phyloP scores from a whole-genome alignment of 2,113 vertebrate species.

The Micronycteris hirsuta region DNA sequence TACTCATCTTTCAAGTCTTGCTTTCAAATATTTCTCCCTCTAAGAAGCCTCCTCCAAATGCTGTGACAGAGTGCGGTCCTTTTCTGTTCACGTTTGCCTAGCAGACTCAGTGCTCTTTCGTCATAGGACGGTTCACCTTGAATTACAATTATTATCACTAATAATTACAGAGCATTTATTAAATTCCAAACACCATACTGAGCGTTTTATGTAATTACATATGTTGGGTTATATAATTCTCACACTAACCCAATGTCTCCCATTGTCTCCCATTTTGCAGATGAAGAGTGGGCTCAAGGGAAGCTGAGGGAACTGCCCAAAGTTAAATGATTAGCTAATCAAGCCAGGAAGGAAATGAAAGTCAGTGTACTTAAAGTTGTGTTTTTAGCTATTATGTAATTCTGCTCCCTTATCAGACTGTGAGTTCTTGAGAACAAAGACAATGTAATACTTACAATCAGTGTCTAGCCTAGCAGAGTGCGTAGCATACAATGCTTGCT shows the following conservation, averaged over 20 bases:
- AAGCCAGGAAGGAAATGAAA: background rate
- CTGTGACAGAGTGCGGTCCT: conserved; percentile 12
- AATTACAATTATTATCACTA: background rate
- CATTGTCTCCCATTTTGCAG: too few species aligned
- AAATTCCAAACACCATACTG: background rate
- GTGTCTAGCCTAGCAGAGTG: background rate
- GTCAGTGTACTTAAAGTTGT: background rate
- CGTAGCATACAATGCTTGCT: background rate
- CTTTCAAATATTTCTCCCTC: background rate
- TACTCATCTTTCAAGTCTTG: background rate
- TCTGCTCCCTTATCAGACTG: background rate
- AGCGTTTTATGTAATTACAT: background rate
- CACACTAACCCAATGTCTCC: background rate
- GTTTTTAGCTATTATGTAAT: background rate
- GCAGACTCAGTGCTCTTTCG: background rate
- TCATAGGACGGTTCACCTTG: background rate
- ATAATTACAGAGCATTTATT: background rate
- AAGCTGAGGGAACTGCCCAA: background rate
- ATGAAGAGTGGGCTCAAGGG: background rate
- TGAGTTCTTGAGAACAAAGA: background rate
- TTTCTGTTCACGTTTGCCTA: background rate
- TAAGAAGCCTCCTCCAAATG: background rate
- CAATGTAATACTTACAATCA: background rate
- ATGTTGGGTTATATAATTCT: background rate
- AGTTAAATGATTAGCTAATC: background rate